phyloP scores from a whole-genome alignment of 2,797 vertebrate genomes.

The Mormyrus hasselquistii region DNA sequence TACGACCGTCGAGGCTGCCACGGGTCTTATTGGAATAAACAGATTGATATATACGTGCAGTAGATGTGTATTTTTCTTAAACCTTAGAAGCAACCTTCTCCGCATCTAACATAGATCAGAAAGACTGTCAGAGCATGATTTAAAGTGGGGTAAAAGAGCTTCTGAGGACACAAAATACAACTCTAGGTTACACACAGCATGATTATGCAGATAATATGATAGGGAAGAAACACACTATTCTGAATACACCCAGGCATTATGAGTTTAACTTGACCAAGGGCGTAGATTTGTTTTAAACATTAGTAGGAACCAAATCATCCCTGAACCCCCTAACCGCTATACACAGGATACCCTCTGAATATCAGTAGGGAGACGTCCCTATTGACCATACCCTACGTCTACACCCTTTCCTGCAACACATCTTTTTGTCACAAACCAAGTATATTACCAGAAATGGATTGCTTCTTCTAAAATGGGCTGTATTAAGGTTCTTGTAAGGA shows the following conservation, averaged over 20 bases:
- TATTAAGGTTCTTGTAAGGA: not conserved
- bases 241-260: not conserved
- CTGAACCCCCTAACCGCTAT: not conserved
- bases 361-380: not conserved
- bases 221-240: too few relatives aligned
- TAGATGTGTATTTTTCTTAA: not conserved
- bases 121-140: not conserved
- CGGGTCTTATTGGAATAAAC: not conserved
- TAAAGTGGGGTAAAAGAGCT: not conserved
- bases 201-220: not conserved
- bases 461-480: not conserved
- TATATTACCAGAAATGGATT: not conserved
- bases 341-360: not conserved
- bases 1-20: not conserved
- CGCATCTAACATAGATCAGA: not conserved
- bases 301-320: not conserved
- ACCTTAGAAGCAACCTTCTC: not conserved
- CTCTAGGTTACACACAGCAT: not conserved
- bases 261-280: not conserved
- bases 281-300: not conserved
- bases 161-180: not conserved
- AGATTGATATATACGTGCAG: not conserved
- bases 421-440: not conserved
- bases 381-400: not conserved
- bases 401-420: not conserved